phyloP scores from a whole-genome alignment of 2,888 invertebrate genomes.

The Torymus auratus region DNA sequence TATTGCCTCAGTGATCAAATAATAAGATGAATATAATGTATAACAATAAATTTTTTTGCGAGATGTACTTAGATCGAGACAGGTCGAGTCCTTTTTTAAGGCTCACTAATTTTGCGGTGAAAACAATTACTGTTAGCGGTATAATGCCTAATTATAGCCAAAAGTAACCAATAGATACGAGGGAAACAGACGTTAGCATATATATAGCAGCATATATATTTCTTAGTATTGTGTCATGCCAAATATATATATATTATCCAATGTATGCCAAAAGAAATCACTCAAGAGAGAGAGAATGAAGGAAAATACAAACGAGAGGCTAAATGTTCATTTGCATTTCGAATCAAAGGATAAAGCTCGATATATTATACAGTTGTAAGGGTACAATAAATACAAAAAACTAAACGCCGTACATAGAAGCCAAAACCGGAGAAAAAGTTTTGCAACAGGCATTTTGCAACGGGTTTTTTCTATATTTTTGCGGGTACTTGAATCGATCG shows the following conservation, averaged over 20 bases:
- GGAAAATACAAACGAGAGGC: constrained; percentile 7
- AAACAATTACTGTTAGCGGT: constrained; percentile 50
- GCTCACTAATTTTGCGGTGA: constrained; percentile 29
- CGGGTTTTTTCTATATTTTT: constrained; percentile 45
- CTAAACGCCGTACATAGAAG: constrained; percentile 10
- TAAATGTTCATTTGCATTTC: constrained; percentile 38
- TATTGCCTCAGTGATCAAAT: constrained; percentile 47
- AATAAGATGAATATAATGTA: constrained; percentile 17
- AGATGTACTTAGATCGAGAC: constrained; percentile 25
- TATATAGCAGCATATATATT: constrained; percentile 48
- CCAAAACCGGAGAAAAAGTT: constrained; percentile 35
- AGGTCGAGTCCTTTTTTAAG: constrained; percentile 19
- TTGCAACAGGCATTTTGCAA: constrained; percentile 45
- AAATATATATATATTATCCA: constrained; percentile 58
- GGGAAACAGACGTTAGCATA: constrained; percentile 38
- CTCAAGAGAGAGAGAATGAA: constrained; percentile 23
- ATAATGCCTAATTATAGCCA: constrained; percentile 53
- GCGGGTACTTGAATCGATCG: constrained; percentile 46
- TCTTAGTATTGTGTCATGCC: constrained; percentile 58
- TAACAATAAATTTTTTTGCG: constrained; percentile 38
- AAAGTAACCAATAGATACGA: constrained; percentile 38
- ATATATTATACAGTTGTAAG: neutral
- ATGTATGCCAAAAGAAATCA: constrained; percentile 56
- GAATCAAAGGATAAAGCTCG: constrained; percentile 50
- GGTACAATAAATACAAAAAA: constrained; percentile 5